Base-by-base conservation (phyloP, 2,113 vertebrate species). In the Dinomys branickii region DNA sequence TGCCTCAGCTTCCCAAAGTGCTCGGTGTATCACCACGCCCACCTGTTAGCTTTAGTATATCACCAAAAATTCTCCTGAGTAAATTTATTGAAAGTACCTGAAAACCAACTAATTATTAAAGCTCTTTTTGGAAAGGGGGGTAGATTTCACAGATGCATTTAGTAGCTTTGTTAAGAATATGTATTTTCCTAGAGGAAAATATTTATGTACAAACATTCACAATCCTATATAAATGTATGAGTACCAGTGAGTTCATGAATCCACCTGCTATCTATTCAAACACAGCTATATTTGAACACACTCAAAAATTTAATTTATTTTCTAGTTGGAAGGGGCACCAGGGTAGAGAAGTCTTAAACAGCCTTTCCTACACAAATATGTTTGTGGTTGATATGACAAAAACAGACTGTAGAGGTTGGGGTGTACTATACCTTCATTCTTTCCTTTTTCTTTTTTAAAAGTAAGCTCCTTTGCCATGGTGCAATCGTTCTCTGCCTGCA, bases 391-490 rank as follows among this genome's bases (percentile, higher is more conserved):
- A 33, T 17, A 10, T 85, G 61, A 87, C 44, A 91, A 59, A 95
- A 82, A 47, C 77, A 95, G 75, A 92, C 59, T 73, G 54, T 89
- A 61, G 78, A 63, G 56, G 93, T 84, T 65, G 69, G 47, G 47
- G 7, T 50, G 90, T 71, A 61, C n/a, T 33, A 17, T 80, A 35
- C 41, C 47, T 63, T 85, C 26, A 30, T 54, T 82, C 65, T 67
- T 83, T 67, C 41, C 20, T 52, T 75, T 83, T 52, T 58, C 38
- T 85, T 89, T 91, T 84, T 67, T 19, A 19, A 84, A 78, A 90
- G 77, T 88, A 96, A 97, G 94, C 90, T 91, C 89, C 96, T 96
- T 97, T 97, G 80, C 58, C 82, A 0, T 16, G 67, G 67, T 71
- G 33, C 83, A 73, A 12, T 96, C 88, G 92, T 91, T 63, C 38